Evolutionary conservation across 35 echinoderm and acorn worm species (phyloP), one percentile per base, ranked within the genome.

Genomic region (Heliocidaris erythrogramma): DNA sequence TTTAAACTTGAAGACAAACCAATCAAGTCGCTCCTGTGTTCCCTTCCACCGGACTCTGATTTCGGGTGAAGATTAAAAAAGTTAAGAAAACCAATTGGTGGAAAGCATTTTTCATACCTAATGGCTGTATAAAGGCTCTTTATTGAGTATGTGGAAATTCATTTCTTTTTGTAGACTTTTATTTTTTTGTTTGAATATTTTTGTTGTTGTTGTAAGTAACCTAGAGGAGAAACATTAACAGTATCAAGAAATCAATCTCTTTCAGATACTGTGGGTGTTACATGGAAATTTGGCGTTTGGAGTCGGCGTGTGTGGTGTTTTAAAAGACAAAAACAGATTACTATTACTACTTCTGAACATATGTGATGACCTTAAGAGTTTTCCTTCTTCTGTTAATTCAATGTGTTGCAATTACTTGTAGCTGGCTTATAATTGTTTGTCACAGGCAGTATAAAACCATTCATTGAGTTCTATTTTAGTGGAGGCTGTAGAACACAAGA

Each of bases 71-170:
- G 86, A 89, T 14, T 31, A 48, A 89, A 87, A 42, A 87, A 30
- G 85, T 13, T 16, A 49, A 92, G 16, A 52, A n/a, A 59, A 52
- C 10, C 10, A 50, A 48, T 92, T 30, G 50, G 47, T 92, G 91
- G 91, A 92, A 92, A 48, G 24, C 91, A 92, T 92, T 92, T 91
- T 92, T 92, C 91, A 92, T 92, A 92, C 91, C 91, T 92, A 92
- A 48, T 92, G 91, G 91, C 91, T 92, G 91, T 92, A 92, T 59
- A 92, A 92, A 92, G 91, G 91, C 91, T 92, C 91, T 92, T 47
- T 53, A 59, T 30, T 92, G 91, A 48, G 65, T 78, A 92, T 92
- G 91, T 92, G 48, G 91, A 59, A 27, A 59, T 50, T 92, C 49
- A 49, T 92, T 92, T 92, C 91, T 92, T 92, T 92, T 92, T 92